Conservation (phyloP, 2,797 vertebrate genomes). For the Sebastes itinus region DNA sequence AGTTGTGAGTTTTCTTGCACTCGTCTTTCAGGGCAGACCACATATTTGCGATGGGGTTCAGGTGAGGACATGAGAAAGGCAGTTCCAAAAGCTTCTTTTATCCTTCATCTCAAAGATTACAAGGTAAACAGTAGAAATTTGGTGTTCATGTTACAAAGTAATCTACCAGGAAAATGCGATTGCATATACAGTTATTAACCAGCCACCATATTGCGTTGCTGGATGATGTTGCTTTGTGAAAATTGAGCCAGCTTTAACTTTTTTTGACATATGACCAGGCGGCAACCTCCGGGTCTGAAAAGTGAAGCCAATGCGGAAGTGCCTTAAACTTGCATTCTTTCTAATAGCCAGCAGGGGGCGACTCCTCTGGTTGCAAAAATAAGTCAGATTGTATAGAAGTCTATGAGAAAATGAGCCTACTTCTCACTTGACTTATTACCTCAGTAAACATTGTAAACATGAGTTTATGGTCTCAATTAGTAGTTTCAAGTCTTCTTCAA, state of each 20-base stretch:
- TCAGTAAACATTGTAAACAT: too few species aligned
- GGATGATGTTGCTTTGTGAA: not conserved
- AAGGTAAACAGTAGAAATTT: not conserved
- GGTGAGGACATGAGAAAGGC: not conserved
- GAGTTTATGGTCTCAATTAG: too few species aligned
- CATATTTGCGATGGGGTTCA: not conserved
- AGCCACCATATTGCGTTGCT: not conserved
- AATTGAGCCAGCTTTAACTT: not conserved
- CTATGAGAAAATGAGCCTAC: too few species aligned
- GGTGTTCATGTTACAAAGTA: not conserved
- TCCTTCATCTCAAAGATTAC: not conserved
- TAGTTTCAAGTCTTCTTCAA: too few species aligned
- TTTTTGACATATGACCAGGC: not conserved
- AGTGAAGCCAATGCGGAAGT: too few species aligned
- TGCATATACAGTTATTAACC: not conserved
- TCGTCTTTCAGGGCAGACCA: not conserved
- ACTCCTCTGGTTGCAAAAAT: too few species aligned
- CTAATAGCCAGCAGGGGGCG: too few species aligned
- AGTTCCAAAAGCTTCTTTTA: not conserved
- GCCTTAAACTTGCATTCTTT: not conserved
- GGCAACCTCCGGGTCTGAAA: too few species aligned
- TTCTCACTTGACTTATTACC: too few species aligned
- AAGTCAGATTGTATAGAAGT: too few species aligned
- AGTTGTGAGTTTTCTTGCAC: not conserved
- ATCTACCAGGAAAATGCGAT: not conserved